Percentiles rank a stretch among this genome's conserved stretches.
phyloP scores from a whole-genome alignment of 1,140 invertebrate species.

The Agraylea sexmaculata region DNA sequence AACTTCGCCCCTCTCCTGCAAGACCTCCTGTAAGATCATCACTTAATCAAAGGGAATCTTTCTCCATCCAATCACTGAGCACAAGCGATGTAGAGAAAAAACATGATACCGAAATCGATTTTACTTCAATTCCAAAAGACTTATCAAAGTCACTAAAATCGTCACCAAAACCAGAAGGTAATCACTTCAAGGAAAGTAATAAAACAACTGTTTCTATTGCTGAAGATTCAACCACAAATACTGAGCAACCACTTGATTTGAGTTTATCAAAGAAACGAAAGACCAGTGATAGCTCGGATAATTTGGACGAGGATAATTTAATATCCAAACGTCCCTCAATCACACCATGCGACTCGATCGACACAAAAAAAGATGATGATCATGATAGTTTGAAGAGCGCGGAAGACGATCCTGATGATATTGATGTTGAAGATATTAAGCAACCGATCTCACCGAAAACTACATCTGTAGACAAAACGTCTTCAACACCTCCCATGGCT shows the following conservation, averaged over 20 bases:
- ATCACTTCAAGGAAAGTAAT: neutral
- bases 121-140: constrained; percentile 32
- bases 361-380: constrained; percentile 26
- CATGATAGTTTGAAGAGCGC: constrained; percentile 32
- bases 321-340: constrained; percentile 31
- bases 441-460: constrained; percentile 16
- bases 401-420: constrained; percentile 40
- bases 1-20: constrained; percentile 50
- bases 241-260: constrained; percentile 64
- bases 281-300: constrained; percentile 30
- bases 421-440: constrained; percentile 37
- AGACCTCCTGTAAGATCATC: constrained; percentile 37
- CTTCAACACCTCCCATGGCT: constrained; percentile 47
- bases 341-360: constrained; percentile 35
- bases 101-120: constrained; percentile 25
- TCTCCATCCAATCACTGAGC: constrained; percentile 17
- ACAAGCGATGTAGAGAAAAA: constrained; percentile 19
- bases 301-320: constrained; percentile 33
- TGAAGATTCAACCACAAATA: constrained; percentile 18
- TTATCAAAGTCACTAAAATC: constrained; percentile 26
- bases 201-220: constrained; percentile 6
- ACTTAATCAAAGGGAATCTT: constrained; percentile 29
- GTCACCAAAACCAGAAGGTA: constrained; percentile 5
- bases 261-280: constrained; percentile 45
- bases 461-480: constrained; percentile 20